Evolutionary conservation across 2,113 vertebrate species (phyloP), one percentile per base, ranked within the genome.

Genomic region (Mustelus asterias): DNA sequence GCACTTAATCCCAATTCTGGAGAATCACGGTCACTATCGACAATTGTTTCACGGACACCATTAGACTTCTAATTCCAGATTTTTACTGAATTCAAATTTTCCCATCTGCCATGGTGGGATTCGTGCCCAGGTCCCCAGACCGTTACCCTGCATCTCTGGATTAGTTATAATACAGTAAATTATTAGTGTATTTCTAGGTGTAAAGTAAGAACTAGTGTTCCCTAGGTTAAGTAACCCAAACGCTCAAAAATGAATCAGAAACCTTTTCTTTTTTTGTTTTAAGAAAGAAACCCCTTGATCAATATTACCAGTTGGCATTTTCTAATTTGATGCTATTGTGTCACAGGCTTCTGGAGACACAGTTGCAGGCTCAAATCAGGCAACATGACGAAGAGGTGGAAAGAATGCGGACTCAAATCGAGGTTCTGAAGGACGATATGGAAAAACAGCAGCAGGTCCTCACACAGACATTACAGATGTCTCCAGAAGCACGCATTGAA

Each of bases 371-470:
- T 0, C 98, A 99, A 97, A 97, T 97, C 88, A 96, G 97, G 1
- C 97, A 98, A 94, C 97, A 99, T 0, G 96, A 97, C 26, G 98
- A 99, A 0, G 98, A 98, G 96, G 96, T 98, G 58, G 98, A 98
- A 92, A 96, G 96, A 3, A 97, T 99, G 60, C 97, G 96, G 96
- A 98, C 97, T 0, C 97, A 99, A 96, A 97, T 98, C 16, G 98
- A 98, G 92, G 95, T 97, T 2, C 96, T 99, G 96, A 97, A 97
- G 48, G 97, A 97, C 7, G 98, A 98, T 96, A 76, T 99, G 96
- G 98, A 99, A 96, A 98, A 97, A 94, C 99, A 99, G 97, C 99
- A 99, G 97, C 98, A 99, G 96, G 95, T 97, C 37, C 97, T 99
- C 69, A 97, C 97, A 97, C 98, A 98, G 96, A 98, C 97, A 0